Conservation (phyloP, 2,888 invertebrate species). For the Notocelia uddmanniana region DNA sequence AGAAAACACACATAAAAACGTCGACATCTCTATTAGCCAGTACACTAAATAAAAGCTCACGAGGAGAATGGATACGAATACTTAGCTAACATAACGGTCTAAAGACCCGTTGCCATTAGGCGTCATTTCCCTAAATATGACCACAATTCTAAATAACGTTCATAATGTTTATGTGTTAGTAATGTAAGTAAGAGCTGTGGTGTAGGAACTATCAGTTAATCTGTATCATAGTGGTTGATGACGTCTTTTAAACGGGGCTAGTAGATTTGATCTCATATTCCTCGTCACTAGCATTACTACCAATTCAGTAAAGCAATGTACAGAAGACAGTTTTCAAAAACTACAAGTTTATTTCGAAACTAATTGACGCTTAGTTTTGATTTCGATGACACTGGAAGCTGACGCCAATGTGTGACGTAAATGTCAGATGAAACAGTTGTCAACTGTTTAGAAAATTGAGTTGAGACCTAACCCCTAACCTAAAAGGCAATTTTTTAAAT, state of each 20-base stretch:
- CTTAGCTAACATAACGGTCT: conserved; percentile 27
- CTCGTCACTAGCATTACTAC: background rate
- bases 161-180: conserved; percentile 25
- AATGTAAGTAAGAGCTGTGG: conserved; percentile 20
- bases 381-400: too few relatives aligned
- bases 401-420: too few relatives aligned
- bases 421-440: too few relatives aligned
- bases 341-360: too few relatives aligned
- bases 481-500: too few relatives aligned
- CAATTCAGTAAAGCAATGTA: too few relatives aligned
- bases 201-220: background rate
- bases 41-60: background rate
- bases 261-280: background rate
- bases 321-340: too few relatives aligned
- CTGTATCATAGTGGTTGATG: background rate
- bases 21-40: background rate
- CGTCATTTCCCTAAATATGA: conserved; percentile 36
- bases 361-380: too few relatives aligned
- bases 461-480: too few relatives aligned
- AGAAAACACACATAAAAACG: background rate
- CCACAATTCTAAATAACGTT: conserved; percentile 31
- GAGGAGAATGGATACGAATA: conserved; percentile 3
- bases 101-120: conserved; percentile 13
- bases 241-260: background rate
- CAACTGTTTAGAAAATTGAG: too few relatives aligned